Percentiles rank a stretch among this genome's conserved stretches.
Conservation (phyloP, 2,888 invertebrate species). For the Cataglyphis cursor region DNA sequence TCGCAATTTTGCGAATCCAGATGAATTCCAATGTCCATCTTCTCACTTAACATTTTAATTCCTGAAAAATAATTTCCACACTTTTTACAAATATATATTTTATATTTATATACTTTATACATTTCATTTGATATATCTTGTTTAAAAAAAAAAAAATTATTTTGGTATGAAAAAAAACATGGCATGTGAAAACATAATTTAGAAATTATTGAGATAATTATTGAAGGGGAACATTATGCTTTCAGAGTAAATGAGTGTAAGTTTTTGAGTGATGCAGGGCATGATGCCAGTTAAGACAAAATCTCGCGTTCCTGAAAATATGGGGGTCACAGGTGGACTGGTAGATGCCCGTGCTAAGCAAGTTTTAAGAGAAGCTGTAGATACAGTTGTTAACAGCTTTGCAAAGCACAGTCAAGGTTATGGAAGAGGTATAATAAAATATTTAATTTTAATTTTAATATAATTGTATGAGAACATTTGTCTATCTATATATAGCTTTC, state of each 20-base stretch:
- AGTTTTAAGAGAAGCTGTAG: constrained; percentile 91
- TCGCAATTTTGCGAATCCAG: background rate
- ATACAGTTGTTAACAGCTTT: constrained; percentile 92
- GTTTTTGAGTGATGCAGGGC: constrained; percentile 83
- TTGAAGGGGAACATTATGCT: constrained; percentile 30
- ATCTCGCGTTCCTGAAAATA: constrained; percentile 84
- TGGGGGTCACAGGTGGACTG: constrained; percentile 85
- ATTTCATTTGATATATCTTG: background rate
- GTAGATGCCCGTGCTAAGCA: constrained; percentile 89
- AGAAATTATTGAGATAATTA: background rate
- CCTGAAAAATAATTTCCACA: background rate
- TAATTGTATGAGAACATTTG: background rate
- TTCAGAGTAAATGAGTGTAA: constrained; percentile 79
- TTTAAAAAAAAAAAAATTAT: background rate
- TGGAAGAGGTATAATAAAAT: constrained; percentile 88
- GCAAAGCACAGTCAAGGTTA: constrained; percentile 91
- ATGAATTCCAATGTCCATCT: background rate
- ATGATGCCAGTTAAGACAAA: constrained; percentile 86
- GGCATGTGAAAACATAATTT: background rate
- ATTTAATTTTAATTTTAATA: background rate
- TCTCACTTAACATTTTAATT: background rate
- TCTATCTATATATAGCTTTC: background rate
- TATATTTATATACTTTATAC: background rate
- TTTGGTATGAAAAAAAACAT: too few relatives aligned
- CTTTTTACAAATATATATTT: background rate